Conservation (phyloP, 2,888 invertebrate genomes). For the Octodonta nipae region DNA sequence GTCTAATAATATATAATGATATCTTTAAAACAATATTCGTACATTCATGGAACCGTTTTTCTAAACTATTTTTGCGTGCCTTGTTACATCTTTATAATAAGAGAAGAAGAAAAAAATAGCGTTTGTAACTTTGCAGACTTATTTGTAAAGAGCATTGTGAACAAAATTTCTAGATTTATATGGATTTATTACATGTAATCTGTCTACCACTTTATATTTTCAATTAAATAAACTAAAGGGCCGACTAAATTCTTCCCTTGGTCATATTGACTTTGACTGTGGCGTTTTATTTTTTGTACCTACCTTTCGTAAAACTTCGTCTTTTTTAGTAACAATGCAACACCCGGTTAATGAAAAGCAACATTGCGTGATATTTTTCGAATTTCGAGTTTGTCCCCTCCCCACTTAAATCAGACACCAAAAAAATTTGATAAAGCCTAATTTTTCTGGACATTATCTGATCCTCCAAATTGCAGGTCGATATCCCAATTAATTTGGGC, state of each 20-base stretch:
- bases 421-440: no score
- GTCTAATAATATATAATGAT: no score
- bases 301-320: no score
- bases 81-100: conserved; percentile 30
- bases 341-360: no score
- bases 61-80: conserved; percentile 34
- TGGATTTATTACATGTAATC: conserved; percentile 25
- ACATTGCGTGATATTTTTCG: no score
- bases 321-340: no score
- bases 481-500: no score
- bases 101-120: conserved; percentile 18
- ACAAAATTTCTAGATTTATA: conserved; percentile 32
- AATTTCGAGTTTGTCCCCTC: no score
- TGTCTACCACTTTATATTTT: conserved; percentile 36
- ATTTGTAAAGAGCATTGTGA: conserved; percentile 19
- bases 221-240: conserved; percentile 32
- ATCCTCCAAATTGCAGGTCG: no score
- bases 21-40: no score
- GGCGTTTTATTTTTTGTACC: conserved; percentile 19
- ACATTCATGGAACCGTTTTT: conserved; percentile 21
- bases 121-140: conserved; percentile 23
- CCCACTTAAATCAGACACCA: no score
- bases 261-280: conserved; percentile 32
- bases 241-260: conserved; percentile 33
- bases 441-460: no score